A percentile compares a stretch with the other conserved stretches of the same genome.
Evolutionary conservation across 37 sponge, comb jelly and placozoan species (phyloP).

Genomic region (Theonella swinhoei): DNA sequence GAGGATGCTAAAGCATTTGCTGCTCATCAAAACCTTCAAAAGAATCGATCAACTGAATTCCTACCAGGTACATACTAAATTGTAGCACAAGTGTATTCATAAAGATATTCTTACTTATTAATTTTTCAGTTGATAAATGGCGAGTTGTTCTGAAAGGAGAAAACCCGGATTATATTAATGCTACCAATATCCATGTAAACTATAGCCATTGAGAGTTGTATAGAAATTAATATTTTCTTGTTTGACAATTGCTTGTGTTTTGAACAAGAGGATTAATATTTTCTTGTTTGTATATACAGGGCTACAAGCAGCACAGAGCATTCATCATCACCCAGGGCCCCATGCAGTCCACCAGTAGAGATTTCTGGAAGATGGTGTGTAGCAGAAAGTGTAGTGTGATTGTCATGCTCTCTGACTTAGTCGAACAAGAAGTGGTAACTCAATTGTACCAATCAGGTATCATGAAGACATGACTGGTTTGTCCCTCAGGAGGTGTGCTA

Average conservation of each 20-base stretch:
- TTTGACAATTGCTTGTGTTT: background rate
- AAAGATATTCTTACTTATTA: background rate
- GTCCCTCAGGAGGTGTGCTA: too few species aligned
- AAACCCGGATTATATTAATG: conserved; percentile 41
- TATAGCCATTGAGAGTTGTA: too few species aligned
- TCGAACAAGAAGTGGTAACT: background rate
- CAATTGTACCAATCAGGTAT: too few species aligned
- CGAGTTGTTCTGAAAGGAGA: conserved; percentile 31
- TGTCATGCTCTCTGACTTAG: background rate
- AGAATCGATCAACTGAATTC: conserved; percentile 11
- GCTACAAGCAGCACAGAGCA: conserved; percentile 43
- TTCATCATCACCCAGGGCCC: conserved; percentile 60
- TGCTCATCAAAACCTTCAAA: background rate
- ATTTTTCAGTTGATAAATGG: background rate
- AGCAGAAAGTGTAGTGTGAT: background rate
- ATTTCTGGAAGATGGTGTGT: conserved; percentile 62
- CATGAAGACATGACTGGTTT: too few species aligned
- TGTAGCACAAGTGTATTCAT: background rate
- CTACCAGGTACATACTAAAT: background rate
- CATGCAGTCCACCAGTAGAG: conserved; percentile 12
- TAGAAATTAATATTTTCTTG: background rate
- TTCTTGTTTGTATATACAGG: conserved; percentile 7
- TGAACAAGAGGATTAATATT: background rate
- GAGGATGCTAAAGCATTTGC: conserved; percentile 2
- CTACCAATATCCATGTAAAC: conserved; percentile 52